Percentiles rank a stretch among this genome's conserved stretches.
These are phyloP conservation scores for Laspeyria flexula DNA, from an alignment of 2,888 invertebrate species.

Conservation along the genomic window DNA sequence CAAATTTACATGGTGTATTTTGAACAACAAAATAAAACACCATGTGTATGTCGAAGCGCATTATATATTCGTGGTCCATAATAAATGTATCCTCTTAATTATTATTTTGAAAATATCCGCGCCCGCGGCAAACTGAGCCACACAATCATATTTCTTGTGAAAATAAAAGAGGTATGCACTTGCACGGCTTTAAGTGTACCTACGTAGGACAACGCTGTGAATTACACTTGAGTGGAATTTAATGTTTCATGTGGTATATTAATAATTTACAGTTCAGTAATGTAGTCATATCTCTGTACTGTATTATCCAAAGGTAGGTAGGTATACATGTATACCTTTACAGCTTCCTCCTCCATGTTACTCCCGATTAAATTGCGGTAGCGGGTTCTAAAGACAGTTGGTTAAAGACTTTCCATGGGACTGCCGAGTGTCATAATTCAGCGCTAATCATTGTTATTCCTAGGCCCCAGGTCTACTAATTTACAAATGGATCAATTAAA, in stretches of 20 bases:
- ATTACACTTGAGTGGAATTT: slow-evolving; percentile 24
- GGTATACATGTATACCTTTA: too few relatives aligned
- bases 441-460: too few relatives aligned
- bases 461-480: too few relatives aligned
- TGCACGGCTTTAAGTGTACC: slow-evolving; percentile 19
- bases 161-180: slow-evolving; percentile 44
- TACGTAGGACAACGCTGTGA: slow-evolving; percentile 31
- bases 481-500: too few relatives aligned
- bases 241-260: background rate
- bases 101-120: slow-evolving; percentile 85
- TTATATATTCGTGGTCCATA: slow-evolving; percentile 77
- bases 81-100: slow-evolving; percentile 85
- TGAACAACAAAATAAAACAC: slow-evolving; percentile 38
- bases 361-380: too few relatives aligned
- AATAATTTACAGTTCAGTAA: background rate
- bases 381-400: too few relatives aligned
- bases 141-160: slow-evolving; percentile 47
- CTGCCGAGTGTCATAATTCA: too few relatives aligned
- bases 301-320: too few relatives aligned
- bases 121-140: slow-evolving; percentile 66
- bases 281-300: too few relatives aligned
- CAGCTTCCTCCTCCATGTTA: too few relatives aligned
- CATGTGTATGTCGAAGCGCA: slow-evolving; percentile 60
- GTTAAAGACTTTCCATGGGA: too few relatives aligned
- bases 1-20: too few relatives aligned